A percentile compares a stretch with the other conserved stretches of the same genome.
Conservation (phyloP, 1,140 invertebrate genomes). For the Drosophila setifemur region DNA sequence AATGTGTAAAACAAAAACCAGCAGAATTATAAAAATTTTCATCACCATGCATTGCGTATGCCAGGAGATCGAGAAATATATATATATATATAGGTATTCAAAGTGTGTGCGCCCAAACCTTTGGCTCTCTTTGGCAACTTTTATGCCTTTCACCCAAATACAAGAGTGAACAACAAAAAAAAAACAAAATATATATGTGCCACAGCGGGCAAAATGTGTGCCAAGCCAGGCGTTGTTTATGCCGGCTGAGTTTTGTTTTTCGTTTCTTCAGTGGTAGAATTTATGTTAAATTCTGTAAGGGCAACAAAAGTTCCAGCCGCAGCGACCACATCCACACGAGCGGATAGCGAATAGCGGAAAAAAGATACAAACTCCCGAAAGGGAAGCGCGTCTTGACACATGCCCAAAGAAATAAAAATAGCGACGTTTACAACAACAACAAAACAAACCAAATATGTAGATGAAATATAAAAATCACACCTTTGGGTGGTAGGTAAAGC, state of each 20-base stretch:
- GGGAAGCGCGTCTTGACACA: slow-evolving; percentile 51
- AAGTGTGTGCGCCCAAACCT: no score
- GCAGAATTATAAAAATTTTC: slow-evolving; percentile 12
- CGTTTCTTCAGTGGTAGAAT: slow-evolving; percentile 41
- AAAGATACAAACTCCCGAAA: slow-evolving; percentile 29
- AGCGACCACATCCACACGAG: slow-evolving; percentile 18
- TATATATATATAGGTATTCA: no score
- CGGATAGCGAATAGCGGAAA: no score
- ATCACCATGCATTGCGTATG: slow-evolving; percentile 10
- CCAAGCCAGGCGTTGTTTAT: slow-evolving; percentile 40
- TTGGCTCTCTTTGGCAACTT: slow-evolving; percentile 11
- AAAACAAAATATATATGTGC: slow-evolving; percentile 20
- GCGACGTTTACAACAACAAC: slow-evolving; percentile 4
- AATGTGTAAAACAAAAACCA: slow-evolving; percentile 5
- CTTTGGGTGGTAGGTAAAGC: slow-evolving; percentile 21
- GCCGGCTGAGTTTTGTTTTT: not conserved
- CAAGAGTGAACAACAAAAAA: not conserved
- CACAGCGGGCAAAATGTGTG: slow-evolving; percentile 46
- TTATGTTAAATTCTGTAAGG: slow-evolving; percentile 64
- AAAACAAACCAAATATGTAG: slow-evolving; percentile 34
- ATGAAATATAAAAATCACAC: slow-evolving; percentile 57
- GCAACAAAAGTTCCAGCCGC: slow-evolving; percentile 40
- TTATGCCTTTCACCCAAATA: slow-evolving; percentile 66
- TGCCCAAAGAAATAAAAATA: slow-evolving; percentile 59
- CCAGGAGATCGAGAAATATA: slow-evolving; percentile 26